Base-by-base conservation (phyloP, 64 coral and sea anemone species). In the Stichodactyla mertensii region DNA sequence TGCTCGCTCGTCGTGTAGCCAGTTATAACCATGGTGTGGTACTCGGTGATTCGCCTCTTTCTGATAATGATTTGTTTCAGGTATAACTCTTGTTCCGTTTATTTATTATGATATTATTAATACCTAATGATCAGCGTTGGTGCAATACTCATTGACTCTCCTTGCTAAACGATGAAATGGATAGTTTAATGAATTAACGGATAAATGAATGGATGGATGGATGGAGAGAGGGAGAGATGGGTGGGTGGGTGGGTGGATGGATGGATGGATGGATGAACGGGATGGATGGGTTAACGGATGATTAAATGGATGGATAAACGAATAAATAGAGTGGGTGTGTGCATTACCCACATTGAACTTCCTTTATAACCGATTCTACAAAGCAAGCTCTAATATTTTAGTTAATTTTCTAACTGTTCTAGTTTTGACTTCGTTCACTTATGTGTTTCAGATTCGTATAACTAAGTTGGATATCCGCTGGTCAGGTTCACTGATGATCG, bases 401-500 rank as follows among this genome's bases (percentile, higher is more conserved):
- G 36, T 45, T 77, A 11, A 24, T 77, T 52, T 55, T 5, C 5
- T 45, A 45, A 45, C 36, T 45, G 36, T 5, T 87, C 18, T 13
- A 55, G 28, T 31, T 31, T 31, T 31, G 28, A 31, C 28, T 31
- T 31, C 54, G 18, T 19, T 6, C 66, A 0, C 78, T 60, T 27
- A 16, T 45, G 6, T 20, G 16, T 64, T 69, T 87, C 80, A 96
- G 91, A 89, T 96, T 16, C 86, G 92, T 85, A 93, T 96, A 24
- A 93, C 88, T 54, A 92, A 92, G 85, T 83, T 96, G 71, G 91
- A 96, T 52, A 96, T 83, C 80, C 94, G 91, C 84, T 96, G 94
- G 94, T 93, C 94, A 58, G 94, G 94, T 45, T 96, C 94, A 54
- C 55, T 96, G 58, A 96, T 93, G 94, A 93, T 96, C 61, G 94